Evolutionary conservation across 2,888 invertebrate genomes (phyloP).

Genomic region (Conus canariensis): DNA sequence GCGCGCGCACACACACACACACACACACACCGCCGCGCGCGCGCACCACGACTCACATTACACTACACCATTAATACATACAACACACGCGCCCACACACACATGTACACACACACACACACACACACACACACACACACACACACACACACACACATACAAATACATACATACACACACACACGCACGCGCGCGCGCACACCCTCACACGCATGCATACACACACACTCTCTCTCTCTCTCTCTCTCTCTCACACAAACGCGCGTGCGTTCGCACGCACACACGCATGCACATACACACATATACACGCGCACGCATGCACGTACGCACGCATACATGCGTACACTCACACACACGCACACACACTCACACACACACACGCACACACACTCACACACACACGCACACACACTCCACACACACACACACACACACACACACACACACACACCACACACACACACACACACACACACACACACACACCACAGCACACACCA

Average conservation of each 20-base stretch:
- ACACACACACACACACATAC: not conserved
- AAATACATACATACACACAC: conserved; percentile 13
- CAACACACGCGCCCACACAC: not conserved
- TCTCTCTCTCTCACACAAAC: not conserved
- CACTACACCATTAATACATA: too few species aligned
- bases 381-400: too few species aligned
- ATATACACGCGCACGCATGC: not conserved
- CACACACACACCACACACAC: too few species aligned
- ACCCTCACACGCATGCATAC: not conserved
- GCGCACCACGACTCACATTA: too few species aligned
- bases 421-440: too few species aligned
- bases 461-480: too few species aligned
- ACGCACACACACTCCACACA: too few species aligned
- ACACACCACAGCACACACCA: too few species aligned
- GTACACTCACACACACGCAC: too few species aligned
- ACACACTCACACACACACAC: too few species aligned
- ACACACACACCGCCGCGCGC: too few species aligned
- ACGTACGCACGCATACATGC: not conserved
- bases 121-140: not conserved
- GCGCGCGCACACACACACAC: too few species aligned
- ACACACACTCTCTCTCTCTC: not conserved
- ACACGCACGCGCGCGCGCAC: not conserved
- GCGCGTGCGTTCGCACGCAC: not conserved
- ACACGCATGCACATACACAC: not conserved
- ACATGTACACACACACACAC: not conserved